These are phyloP conservation scores for Paramuricea clavata DNA, from an alignment of 92 coral and sea anemone species.

Conservation along the genomic window DNA sequence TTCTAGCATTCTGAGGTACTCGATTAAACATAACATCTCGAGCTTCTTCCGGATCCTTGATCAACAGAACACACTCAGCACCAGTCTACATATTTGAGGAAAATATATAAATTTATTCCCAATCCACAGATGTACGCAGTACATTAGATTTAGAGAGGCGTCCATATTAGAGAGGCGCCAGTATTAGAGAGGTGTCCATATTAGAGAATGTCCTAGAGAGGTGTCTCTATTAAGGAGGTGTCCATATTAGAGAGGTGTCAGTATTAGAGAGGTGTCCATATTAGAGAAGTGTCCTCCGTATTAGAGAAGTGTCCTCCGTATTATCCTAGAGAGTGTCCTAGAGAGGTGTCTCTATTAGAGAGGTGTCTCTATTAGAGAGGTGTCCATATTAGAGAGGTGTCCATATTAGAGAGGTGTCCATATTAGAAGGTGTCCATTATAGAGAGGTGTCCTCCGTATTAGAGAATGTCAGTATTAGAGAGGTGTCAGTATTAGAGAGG, in stretches of 20 bases:
- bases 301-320: neutral
- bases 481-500: neutral
- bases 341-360: neutral
- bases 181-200: too few species aligned
- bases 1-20: constrained; percentile 81
- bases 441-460: neutral
- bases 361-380: neutral
- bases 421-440: neutral
- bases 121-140: neutral
- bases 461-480: neutral
- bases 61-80: constrained; percentile 80
- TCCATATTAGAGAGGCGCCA: too few species aligned
- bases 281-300: neutral
- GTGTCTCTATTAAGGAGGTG: too few species aligned
- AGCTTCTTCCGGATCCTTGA: constrained; percentile 87
- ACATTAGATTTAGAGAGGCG: too few species aligned
- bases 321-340: too few species aligned
- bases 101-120: neutral
- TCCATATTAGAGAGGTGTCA: neutral
- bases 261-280: neutral
- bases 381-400: neutral
- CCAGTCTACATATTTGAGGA: constrained; percentile 58
- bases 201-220: too few species aligned
- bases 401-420: neutral
- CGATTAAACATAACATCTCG: constrained; percentile 89